Evolutionary conservation across 2,888 invertebrate genomes (phyloP), one percentile per base, ranked within the genome.

Genomic region (Ceriagrion tenellum): DNA sequence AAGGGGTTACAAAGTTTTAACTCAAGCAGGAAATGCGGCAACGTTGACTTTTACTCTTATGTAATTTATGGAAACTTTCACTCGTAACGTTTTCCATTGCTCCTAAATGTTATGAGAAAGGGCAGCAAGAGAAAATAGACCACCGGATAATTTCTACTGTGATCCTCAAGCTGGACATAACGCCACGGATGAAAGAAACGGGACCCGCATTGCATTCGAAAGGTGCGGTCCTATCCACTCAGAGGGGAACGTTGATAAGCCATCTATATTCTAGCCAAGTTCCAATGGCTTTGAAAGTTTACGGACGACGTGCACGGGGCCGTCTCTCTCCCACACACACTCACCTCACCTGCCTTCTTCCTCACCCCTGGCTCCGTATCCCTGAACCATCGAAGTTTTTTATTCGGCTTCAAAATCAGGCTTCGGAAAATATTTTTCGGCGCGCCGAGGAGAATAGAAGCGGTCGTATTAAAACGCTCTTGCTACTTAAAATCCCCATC

Each of bases 231-330:
- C 81, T 13, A 35, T 81, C 81, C 81, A 81, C 81, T 35, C 30
- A 10, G 35, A 81, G 35, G 26, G 81, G 13, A 35, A 3, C 30
- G 69, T n/a, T 69, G 81, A 81, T 35, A 81, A 81, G 30, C 35
- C 13, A 81, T 81, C 81, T 35, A 35, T 81, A 81, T 81, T 81
- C 81, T 81, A 35, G 16, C 35, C 81, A 35, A 81, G 81, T 35
- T 81, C 81, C 30, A 81, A 81, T 81, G 35, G 13, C 81, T 81
- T 81, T 81, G 30, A 35, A 81, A 81, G 81, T 81, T 81, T 81
- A 81, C n/a, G 35, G 81, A 81, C 30, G 81, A 35, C 13, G 35
- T 16, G 16, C 30, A 18, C 4, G 81, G 26, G 0, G 81, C 8
- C 13, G n/a, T 35, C 35, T 35, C 26, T 81, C 16, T 30, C 30